Percentiles rank a stretch among this genome's conserved stretches.
Conservation (phyloP, 2,797 vertebrate species). For the Avahi laniger region DNA sequence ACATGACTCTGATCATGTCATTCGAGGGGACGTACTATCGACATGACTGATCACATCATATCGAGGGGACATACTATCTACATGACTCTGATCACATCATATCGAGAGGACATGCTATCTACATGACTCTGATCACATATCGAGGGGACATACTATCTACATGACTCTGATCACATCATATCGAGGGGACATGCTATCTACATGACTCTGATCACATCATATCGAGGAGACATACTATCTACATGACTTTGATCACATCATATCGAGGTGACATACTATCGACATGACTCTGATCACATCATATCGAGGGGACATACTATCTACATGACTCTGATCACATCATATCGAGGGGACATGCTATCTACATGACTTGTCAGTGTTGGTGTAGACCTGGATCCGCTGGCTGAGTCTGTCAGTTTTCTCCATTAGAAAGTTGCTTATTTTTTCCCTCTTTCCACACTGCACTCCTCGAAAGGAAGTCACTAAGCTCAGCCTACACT, state of each 20-base stretch:
- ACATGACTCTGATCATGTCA: not conserved
- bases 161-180: fast-evolving
- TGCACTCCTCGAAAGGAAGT: not conserved
- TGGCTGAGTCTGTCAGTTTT: not conserved
- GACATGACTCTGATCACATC: fast-evolving
- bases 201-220: not conserved
- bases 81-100: not conserved
- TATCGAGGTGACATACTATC: not conserved
- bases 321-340: too few relatives aligned
- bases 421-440: not conserved
- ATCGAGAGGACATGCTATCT: not conserved
- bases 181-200: fast-evolving
- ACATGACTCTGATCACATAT: too few relatives aligned
- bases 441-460: not conserved
- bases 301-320: fast-evolving
- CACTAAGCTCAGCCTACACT: fast-evolving
- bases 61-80: not conserved
- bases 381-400: too few relatives aligned
- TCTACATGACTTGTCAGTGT: too few relatives aligned
- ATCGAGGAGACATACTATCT: too few relatives aligned
- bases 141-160: too few relatives aligned
- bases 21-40: too few relatives aligned
- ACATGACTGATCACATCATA: fast-evolving
- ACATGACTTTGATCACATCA: fast-evolving
- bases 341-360: too few relatives aligned